Evolutionary conservation across 2,113 vertebrate genomes (phyloP).

Genomic region (Sebastes schlegelii): DNA sequence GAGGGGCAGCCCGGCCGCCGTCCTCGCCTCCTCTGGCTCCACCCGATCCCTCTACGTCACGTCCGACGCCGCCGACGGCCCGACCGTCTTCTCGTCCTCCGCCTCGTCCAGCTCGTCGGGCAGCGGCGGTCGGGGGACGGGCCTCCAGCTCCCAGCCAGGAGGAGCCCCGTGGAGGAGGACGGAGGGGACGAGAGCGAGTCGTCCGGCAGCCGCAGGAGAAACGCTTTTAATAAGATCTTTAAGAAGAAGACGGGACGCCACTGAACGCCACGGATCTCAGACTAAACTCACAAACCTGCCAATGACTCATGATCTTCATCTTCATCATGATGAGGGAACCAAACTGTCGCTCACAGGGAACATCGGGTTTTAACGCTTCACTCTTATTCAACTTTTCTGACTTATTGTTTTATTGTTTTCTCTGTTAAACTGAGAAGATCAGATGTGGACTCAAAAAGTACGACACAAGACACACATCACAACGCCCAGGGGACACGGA

Average conservation of each 20-base stretch:
- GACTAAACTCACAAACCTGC: background rate
- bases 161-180: constrained; percentile 88
- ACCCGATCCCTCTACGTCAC: constrained; percentile 89
- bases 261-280: constrained; percentile 8
- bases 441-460: background rate
- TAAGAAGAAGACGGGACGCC: constrained; percentile 88
- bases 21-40: constrained; percentile 80
- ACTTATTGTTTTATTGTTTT: background rate
- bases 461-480: background rate
- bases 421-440: background rate
- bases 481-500: background rate
- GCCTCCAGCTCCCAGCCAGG: constrained; percentile 83
- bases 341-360: background rate
- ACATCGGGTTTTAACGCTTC: background rate
- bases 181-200: constrained; percentile 87
- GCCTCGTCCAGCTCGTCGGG: constrained; percentile 45
- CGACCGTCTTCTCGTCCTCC: constrained; percentile 20
- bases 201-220: constrained; percentile 87
- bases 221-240: constrained; percentile 93
- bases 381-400: background rate
- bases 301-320: background rate
- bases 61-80: constrained; percentile 79
- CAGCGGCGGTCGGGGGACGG: constrained; percentile 75
- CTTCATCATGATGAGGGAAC: background rate
- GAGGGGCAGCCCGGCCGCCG: constrained; percentile 61